Conservation (phyloP, 2,888 invertebrate genomes). For the Pterostichus madidus region DNA sequence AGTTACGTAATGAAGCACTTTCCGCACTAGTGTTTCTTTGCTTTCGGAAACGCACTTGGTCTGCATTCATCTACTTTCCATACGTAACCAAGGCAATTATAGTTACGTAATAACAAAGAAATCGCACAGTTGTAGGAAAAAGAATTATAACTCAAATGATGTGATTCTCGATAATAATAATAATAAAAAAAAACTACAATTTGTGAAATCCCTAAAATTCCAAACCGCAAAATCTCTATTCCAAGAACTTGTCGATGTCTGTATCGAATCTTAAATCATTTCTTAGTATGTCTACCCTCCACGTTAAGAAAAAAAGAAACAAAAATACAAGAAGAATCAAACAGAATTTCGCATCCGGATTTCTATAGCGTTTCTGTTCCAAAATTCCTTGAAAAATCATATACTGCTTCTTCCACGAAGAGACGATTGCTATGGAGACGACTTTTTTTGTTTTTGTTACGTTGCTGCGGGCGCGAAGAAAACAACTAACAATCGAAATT, state of each 20-base stretch:
- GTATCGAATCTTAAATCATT: slow-evolving; percentile 14
- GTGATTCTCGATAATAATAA: no score
- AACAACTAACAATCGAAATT: slow-evolving; percentile 4
- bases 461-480: not conserved
- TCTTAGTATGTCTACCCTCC: not conserved
- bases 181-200: no score
- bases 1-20: no score
- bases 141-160: no score
- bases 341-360: slow-evolving; percentile 16
- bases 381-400: slow-evolving; percentile 33
- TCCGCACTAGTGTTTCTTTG: no score
- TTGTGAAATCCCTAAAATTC: no score
- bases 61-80: no score
- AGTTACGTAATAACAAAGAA: no score
- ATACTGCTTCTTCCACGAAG: slow-evolving; percentile 8
- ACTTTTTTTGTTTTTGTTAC: slow-evolving; percentile 1
- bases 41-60: no score
- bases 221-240: not conserved
- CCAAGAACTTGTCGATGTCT: not conserved
- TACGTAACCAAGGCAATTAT: no score
- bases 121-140: no score
- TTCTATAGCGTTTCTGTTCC: not conserved
- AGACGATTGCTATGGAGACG: slow-evolving; percentile 19
- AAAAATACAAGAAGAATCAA: not conserved
- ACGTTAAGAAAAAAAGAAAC: not conserved